phyloP scores from a whole-genome alignment of 2,113 vertebrate species.

The Gavialis gangeticus region DNA sequence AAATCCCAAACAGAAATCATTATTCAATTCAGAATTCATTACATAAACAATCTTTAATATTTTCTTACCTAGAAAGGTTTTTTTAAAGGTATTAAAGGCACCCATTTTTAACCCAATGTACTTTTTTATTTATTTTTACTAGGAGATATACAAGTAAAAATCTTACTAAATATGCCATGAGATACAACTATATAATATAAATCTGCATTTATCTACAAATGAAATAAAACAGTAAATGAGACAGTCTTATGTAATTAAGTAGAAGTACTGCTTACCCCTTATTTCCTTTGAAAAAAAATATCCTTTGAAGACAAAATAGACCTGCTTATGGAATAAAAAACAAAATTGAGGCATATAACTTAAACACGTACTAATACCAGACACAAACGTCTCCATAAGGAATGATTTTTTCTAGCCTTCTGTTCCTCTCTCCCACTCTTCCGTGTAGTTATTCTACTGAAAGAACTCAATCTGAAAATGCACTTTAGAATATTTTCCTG shows the following conservation, averaged over 20 bases:
- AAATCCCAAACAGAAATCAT: background rate
- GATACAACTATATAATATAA: background rate
- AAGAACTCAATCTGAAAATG: background rate
- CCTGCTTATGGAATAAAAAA: slow-evolving; percentile 23
- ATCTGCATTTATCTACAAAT: background rate
- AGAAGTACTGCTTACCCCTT: slow-evolving; percentile 70
- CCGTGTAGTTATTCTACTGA: background rate
- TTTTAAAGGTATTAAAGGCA: background rate
- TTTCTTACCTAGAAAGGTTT: background rate
- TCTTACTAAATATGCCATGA: background rate
- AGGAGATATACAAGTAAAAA: background rate
- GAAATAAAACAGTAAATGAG: slow-evolving; percentile 3
- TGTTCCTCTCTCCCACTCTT: slow-evolving; percentile 11
- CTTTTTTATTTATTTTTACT: background rate
- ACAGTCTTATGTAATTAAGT: background rate
- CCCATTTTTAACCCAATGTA: background rate
- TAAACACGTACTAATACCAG: slow-evolving; percentile 12
- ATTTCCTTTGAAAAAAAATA: slow-evolving; percentile 3
- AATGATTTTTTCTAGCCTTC: slow-evolving; percentile 22
- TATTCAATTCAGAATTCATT: background rate
- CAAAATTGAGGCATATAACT: slow-evolving; percentile 16
- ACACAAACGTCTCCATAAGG: background rate
- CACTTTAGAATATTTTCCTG: background rate
- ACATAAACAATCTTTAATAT: background rate
- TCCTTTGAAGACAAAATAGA: slow-evolving; percentile 11